Percentiles rank a stretch among this genome's conserved stretches.
phyloP scores from a whole-genome alignment of 2,113 vertebrate genomes.

The Dendrocopos noguchii region DNA sequence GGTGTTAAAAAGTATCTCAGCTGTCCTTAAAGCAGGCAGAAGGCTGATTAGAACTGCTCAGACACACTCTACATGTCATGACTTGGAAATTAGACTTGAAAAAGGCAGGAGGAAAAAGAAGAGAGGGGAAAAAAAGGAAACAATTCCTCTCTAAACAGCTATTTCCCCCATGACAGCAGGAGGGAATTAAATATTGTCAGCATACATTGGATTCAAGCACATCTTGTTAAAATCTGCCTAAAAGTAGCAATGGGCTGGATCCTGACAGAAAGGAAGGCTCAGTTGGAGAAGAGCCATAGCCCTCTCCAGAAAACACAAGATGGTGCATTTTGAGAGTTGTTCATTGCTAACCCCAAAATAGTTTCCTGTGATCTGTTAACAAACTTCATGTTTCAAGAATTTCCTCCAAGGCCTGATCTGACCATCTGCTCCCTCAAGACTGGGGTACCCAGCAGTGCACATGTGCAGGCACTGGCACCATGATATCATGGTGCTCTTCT shows the following conservation, averaged over 20 bases:
- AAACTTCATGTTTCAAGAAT: not conserved
- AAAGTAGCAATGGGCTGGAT: not conserved
- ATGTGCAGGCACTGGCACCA: rapidly evolving
- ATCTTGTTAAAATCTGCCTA: not conserved
- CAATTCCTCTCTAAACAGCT: not conserved
- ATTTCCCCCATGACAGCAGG: not conserved
- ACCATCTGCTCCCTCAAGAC: not conserved
- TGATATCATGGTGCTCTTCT: not conserved
- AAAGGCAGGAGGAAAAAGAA: not conserved
- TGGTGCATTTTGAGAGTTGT: not conserved
- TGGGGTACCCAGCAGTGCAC: not conserved
- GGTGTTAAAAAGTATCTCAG: slow-evolving; percentile 38
- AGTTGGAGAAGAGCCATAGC: not conserved
- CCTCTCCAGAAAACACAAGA: not conserved
- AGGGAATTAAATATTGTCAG: not conserved
- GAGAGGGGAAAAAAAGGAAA: not conserved
- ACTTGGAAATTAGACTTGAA: slow-evolving; percentile 40
- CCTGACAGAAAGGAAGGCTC: not conserved
- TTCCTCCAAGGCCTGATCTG: rapidly evolving
- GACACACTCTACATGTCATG: slow-evolving; percentile 4
- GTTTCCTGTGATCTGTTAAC: not conserved
- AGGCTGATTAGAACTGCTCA: slow-evolving; percentile 44
- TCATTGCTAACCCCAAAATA: not conserved
- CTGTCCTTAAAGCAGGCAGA: slow-evolving; percentile 39
- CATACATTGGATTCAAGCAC: not conserved